Evolutionary conservation across 2,888 invertebrate genomes (phyloP), one percentile per base, ranked within the genome.

Genomic region (Tipula vernalis): DNA sequence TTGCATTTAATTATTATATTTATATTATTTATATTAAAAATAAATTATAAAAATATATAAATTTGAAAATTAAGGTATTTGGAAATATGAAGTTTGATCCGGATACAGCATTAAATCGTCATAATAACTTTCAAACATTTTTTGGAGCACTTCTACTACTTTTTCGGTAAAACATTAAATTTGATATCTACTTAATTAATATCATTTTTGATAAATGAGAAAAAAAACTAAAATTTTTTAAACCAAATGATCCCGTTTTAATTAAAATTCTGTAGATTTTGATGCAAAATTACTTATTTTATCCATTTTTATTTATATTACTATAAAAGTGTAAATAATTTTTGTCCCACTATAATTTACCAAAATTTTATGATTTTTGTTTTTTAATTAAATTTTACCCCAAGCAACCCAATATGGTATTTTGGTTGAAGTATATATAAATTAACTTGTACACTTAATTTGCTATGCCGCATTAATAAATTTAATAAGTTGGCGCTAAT

Each of bases 81-180:
- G 98, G 98, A 92, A 98, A 97, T 94, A 96, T 98, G 93, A 94
- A 94, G 92, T 94, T 96, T 93, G 95, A 96, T 92, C 95, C 96
- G 91, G 95, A 94, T 91, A 94, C 95, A 90, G 95, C 96, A 91
- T 96, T 98, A 93, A 97, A 96, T 94, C 94, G 97, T 91, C 98
- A 98, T 94, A 98, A 98, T 95, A 98, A 98, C 95, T 98, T 98
- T 94, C 95, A 96, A 93, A 95, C 96, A 91, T 98, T 98, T 94
- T 95, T 96, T 93, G 95, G 96, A 93, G 96, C 96, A 92, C 94
- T 98, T 92, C 95, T 97, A 94, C 95, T 98, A 91, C 95, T 98
- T 91, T 98, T 98, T 94, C 96, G 97, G 97, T 96, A 95, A 71
- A 71, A 71, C 71, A 71, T 71, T 71, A 71, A 71, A 71, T 71